phyloP scores from a whole-genome alignment of 2,113 vertebrate species.

The Seriola quinqueradiata region DNA sequence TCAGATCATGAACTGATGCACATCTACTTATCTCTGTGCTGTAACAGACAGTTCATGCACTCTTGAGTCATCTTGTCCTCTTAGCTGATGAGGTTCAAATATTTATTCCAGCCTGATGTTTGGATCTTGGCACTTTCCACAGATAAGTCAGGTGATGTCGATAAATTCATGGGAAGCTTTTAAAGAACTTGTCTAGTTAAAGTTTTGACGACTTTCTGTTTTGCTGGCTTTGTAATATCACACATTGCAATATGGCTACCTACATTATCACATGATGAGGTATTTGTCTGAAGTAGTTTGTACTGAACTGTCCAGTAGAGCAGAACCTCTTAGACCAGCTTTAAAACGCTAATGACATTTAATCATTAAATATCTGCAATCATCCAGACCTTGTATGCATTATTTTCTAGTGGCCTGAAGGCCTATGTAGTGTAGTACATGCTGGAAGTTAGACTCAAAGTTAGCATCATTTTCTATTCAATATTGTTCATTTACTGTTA shows the following conservation, averaged over 20 bases:
- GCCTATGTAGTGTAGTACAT: background rate
- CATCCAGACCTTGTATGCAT: background rate
- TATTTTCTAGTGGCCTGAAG: slow-evolving; percentile 1
- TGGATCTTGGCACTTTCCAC: slow-evolving; percentile 16
- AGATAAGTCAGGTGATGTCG: background rate
- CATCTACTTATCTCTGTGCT: slow-evolving; percentile 48
- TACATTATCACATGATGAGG: background rate
- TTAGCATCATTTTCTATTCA: background rate
- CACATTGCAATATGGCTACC: background rate
- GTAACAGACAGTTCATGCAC: background rate
- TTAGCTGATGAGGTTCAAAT: slow-evolving; percentile 26
- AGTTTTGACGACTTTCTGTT: background rate
- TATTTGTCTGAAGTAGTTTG: background rate
- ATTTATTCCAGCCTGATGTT: background rate
- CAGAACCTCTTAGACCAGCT: background rate
- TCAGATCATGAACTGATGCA: slow-evolving; percentile 44
- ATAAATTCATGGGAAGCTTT: background rate
- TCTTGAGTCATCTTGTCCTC: slow-evolving; percentile 33
- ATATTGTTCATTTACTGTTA: slow-evolving; percentile 2
- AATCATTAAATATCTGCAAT: background rate
- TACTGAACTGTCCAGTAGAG: background rate
- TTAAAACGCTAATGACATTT: background rate
- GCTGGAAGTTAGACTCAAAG: background rate
- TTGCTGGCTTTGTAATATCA: background rate
- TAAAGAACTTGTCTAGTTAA: background rate